Conservation (phyloP, 2,113 vertebrate species). For the Phycodurus eques region DNA sequence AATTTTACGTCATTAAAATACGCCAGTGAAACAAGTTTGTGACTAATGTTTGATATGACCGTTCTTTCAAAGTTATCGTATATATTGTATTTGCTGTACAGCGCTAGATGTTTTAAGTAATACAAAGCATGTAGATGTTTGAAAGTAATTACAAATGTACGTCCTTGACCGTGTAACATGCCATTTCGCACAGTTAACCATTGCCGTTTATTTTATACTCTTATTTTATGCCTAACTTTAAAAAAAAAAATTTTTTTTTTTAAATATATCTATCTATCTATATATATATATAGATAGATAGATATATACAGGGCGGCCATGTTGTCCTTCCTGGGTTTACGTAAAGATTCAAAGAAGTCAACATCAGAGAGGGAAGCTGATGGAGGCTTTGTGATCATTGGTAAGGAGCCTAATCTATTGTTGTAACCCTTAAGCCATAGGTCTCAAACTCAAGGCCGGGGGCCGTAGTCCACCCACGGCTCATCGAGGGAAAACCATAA, state of each 20-base stretch:
- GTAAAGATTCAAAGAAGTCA: constrained; percentile 85
- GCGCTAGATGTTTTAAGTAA: too few relatives aligned
- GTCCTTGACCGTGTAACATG: not conserved
- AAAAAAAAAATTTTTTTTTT: constrained; percentile 5
- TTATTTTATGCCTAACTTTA: not conserved
- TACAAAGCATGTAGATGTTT: not conserved
- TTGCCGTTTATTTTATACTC: not conserved
- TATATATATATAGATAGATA: too few relatives aligned
- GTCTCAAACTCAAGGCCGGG: not conserved
- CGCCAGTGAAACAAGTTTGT: not conserved
- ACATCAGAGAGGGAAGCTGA: constrained; percentile 81
- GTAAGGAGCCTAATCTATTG: constrained; percentile 70
- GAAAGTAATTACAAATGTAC: not conserved
- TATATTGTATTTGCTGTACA: not conserved
- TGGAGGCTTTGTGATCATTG: constrained; percentile 90
- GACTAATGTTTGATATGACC: not conserved
- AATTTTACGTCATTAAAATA: not conserved
- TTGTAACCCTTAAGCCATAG: not conserved
- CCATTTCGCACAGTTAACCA: not conserved
- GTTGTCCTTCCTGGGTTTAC: constrained; percentile 83
- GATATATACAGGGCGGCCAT: constrained; percentile 58
- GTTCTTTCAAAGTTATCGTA: not conserved
- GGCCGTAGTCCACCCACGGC: not conserved
- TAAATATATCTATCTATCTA: too few relatives aligned
- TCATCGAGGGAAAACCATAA: too few relatives aligned